These are phyloP conservation scores for Anguilla rostrata DNA, from an alignment of 2,113 vertebrate genomes.

Conservation along the genomic window DNA sequence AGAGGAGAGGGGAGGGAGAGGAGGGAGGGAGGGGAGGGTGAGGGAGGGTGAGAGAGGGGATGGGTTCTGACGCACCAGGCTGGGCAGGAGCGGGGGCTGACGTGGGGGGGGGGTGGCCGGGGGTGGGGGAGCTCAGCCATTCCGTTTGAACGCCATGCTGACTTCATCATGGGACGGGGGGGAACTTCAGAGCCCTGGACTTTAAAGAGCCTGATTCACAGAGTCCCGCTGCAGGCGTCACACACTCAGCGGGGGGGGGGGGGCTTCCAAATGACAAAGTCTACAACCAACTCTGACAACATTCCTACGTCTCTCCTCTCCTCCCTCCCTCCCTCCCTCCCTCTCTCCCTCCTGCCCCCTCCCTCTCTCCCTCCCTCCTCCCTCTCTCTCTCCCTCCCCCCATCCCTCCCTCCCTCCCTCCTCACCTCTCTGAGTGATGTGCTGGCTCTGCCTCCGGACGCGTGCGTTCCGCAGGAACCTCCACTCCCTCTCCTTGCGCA, in stretches of 20 bases:
- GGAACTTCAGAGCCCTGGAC: neutral
- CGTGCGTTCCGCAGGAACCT: constrained; percentile 87
- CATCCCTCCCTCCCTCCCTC: no score
- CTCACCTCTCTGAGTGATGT: constrained; percentile 85
- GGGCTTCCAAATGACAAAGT: constrained; percentile 3
- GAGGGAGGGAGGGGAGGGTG: no score
- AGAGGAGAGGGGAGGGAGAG: no score
- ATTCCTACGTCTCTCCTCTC: neutral
- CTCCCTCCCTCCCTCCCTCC: no score
- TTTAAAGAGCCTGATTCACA: constrained; percentile 1
- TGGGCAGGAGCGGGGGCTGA: neutral
- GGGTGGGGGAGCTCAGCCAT: constrained; percentile 17
- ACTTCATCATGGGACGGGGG: neutral
- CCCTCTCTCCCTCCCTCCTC: no score
- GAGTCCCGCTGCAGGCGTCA: neutral
- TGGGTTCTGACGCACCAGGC: no score
- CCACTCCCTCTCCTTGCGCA: constrained; percentile 94
- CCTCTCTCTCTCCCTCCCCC: no score
- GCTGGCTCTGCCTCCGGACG: constrained; percentile 83
- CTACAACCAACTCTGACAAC: neutral
- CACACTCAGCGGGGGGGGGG: neutral
- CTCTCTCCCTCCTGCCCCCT: no score
- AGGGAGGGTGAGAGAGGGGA: no score
- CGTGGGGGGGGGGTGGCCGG: neutral
- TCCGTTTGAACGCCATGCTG: constrained; percentile 26